These are phyloP conservation scores for Eumerus sabulonum DNA, from an alignment of 2,888 invertebrate species.

Conservation along the genomic window DNA sequence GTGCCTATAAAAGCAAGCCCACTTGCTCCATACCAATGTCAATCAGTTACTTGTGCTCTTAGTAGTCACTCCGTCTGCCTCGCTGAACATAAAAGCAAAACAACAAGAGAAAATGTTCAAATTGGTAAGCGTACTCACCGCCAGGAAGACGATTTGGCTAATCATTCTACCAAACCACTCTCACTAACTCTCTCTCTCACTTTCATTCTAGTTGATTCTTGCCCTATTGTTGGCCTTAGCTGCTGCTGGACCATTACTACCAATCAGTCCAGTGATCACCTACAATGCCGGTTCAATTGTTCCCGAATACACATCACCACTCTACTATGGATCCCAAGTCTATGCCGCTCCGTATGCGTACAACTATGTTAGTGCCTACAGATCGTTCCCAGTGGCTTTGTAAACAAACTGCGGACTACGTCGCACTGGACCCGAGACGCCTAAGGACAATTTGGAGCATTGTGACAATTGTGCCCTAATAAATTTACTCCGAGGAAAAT, in stretches of 20 bases:
- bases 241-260: conserved; percentile 79
- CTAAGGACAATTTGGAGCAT: not conserved
- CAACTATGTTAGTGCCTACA: conserved; percentile 56
- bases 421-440: no score
- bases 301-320: conserved; percentile 68
- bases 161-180: not conserved
- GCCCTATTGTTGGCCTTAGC: conserved; percentile 80
- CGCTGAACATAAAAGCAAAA: no score
- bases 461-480: not conserved
- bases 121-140: conserved; percentile 35
- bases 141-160: not conserved
- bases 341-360: conserved; percentile 75
- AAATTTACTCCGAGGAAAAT: conserved; percentile 5
- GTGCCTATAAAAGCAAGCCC: conserved; percentile 50
- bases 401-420: conserved; percentile 12
- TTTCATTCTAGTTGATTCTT: conserved; percentile 58
- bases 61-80: conserved; percentile 13
- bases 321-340: conserved; percentile 71
- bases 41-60: conserved; percentile 52
- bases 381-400: conserved; percentile 38
- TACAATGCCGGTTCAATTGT: conserved; percentile 45
- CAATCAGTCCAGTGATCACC: conserved; percentile 43
- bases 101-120: conserved; percentile 43
- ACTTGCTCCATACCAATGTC: conserved; percentile 33
- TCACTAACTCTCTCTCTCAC: not conserved